Conservation (phyloP, 2,888 invertebrate genomes). For the Heteropelma amictum region DNA sequence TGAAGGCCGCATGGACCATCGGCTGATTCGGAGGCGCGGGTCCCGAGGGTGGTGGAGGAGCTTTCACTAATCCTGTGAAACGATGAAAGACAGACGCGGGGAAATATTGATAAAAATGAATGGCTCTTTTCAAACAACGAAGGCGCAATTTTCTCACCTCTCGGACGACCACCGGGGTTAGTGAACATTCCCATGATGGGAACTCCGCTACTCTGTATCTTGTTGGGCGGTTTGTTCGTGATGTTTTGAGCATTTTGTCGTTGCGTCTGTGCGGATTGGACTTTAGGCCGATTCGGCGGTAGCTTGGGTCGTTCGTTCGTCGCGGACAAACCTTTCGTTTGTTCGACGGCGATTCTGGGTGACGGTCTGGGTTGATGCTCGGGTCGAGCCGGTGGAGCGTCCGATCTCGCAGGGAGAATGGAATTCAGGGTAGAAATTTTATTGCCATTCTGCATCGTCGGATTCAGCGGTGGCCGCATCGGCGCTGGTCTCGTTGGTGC, state of each 20-base stretch:
- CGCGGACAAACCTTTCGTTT: slow-evolving; percentile 28
- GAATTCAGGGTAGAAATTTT: slow-evolving; percentile 22
- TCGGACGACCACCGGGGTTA: slow-evolving; percentile 63
- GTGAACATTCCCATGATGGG: slow-evolving; percentile 67
- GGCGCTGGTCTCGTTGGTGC: slow-evolving; percentile 45
- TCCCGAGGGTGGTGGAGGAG: slow-evolving; percentile 78
- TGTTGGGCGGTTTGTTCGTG: slow-evolving; percentile 59
- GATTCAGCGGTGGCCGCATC: slow-evolving; percentile 27
- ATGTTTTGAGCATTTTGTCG: slow-evolving; percentile 9
- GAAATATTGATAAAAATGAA: not conserved
- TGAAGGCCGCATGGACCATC: slow-evolving; percentile 69
- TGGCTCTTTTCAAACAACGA: not conserved
- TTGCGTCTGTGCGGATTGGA: slow-evolving; percentile 49
- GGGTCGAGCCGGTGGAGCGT: slow-evolving; percentile 48
- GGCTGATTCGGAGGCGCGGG: slow-evolving; percentile 78
- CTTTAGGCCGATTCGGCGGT: slow-evolving; percentile 61
- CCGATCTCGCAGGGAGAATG: slow-evolving; percentile 46
- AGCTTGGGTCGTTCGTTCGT: slow-evolving; percentile 59
- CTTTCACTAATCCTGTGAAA: slow-evolving; percentile 66
- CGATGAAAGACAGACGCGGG: not conserved
- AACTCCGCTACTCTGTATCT: slow-evolving; percentile 57
- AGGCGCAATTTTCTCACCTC: slow-evolving; percentile 48
- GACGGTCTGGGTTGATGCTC: slow-evolving; percentile 42
- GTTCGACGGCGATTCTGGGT: slow-evolving; percentile 29
- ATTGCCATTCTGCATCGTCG: slow-evolving; percentile 3